These are phyloP conservation scores for Platyura marginata DNA, from an alignment of 1,140 invertebrate genomes.

Conservation along the genomic window DNA sequence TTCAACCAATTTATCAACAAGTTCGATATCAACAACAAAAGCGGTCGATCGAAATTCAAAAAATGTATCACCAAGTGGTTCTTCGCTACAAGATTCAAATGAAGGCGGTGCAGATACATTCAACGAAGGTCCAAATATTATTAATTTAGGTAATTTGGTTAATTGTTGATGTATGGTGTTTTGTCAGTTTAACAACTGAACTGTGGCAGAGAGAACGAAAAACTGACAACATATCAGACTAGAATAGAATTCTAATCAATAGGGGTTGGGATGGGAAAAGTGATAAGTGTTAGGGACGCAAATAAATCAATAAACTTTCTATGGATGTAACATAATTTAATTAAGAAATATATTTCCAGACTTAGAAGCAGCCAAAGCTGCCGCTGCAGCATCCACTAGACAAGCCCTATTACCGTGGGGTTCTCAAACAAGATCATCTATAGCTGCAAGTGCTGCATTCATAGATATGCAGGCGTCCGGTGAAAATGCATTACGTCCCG, in stretches of 20 bases:
- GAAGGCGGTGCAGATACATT: neutral
- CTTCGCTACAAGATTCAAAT: neutral
- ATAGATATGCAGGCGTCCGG: constrained; percentile 3
- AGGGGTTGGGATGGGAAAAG: too few species aligned
- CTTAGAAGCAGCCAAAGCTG: neutral
- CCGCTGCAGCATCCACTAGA: constrained; percentile 9
- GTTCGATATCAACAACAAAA: neutral
- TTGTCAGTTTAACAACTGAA: too few species aligned
- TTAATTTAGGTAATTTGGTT: neutral
- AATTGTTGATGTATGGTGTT: neutral
- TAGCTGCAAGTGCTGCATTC: constrained; percentile 13
- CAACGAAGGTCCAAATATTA: neutral
- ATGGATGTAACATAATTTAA: neutral
- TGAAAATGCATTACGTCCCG: constrained; percentile 38
- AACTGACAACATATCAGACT: too few species aligned
- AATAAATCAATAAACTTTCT: neutral
- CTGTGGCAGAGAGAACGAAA: too few species aligned
- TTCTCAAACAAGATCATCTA: constrained; percentile 17
- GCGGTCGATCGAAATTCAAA: neutral
- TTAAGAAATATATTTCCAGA: neutral
- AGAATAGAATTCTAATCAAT: too few species aligned
- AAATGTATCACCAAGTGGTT: neutral
- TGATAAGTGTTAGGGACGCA: too few species aligned
- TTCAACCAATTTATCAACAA: neutral
- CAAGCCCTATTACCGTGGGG: constrained; percentile 22